Base-by-base conservation (phyloP, 2,113 vertebrate genomes). In the Seriola aureovittata region DNA sequence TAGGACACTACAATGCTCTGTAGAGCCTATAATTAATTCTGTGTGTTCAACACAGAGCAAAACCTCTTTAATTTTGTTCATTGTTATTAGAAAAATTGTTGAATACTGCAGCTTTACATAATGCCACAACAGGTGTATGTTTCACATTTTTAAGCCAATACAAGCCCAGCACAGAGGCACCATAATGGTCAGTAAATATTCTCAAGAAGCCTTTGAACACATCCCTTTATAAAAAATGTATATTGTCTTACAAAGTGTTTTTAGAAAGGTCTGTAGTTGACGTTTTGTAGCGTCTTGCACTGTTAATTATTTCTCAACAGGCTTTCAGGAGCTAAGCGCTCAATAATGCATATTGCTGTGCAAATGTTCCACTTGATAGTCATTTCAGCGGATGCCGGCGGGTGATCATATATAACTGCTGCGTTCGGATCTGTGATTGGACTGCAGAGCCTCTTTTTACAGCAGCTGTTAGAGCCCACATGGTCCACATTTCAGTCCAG, bases 291-390 rank as follows among this genome's bases (percentile, higher is more conserved):
- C 77, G 76, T 52, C 4, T 69, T 64, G 3, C 71, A 46, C 1
- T 29, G 44, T 75, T 74, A 50, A 82, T 78, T 79, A 84, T 80
- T 71, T 71, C 36, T 50, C 52, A 36, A 72, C 73, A 81, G 71
- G 48, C 80, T 78, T 72, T 75, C 34, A 60, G 44, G 79, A 52
- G 71, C 58, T 48, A 38, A 66, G 62, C 36, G 0, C 71, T 82
- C 75, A 75, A 48, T 58, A 75, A 69, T 74, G 44, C 65, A 64
- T 23, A 29, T 25, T 17, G 60, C 46, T 50, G 59, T 17, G 48
- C 32, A 75, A 50, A 84, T 73, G 23, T 71, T 44, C 75, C 60
- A 58, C 38, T 83, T 58, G 62, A 62, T 71, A 59, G 40, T 67
- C 17, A 34, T 69, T 85, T 71, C 36, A 63, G 77, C 60, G 59